Evolutionary conservation across 2,797 vertebrate genomes (phyloP).

Genomic region (Australoheros facetus): DNA sequence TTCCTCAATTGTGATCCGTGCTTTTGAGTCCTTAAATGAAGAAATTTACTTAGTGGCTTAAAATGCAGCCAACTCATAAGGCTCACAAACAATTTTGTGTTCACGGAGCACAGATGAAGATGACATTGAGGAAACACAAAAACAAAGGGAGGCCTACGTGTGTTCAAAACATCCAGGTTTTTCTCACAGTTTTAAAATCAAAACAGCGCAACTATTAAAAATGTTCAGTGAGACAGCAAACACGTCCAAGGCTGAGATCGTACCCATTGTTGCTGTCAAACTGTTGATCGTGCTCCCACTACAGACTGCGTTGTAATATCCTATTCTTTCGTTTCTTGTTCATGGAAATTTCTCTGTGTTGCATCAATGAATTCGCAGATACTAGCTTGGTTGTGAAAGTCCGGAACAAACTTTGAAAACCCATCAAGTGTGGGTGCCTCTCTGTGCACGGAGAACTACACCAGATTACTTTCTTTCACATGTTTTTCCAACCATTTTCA

Average conservation of each 20-base stretch:
- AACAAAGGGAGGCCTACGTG: neutral
- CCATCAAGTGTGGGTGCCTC: neutral
- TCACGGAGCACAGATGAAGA: neutral
- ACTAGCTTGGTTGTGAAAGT: neutral
- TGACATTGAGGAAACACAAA: neutral
- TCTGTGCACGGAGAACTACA: neutral
- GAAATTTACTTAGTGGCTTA: neutral
- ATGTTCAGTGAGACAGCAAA: neutral
- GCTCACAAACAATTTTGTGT: neutral
- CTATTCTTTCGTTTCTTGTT: neutral
- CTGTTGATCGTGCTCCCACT: neutral
- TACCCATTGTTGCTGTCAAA: neutral
- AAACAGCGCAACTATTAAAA: neutral
- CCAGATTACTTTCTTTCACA: constrained; percentile 21
- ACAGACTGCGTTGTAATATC: neutral
- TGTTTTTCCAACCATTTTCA: constrained; percentile 19
- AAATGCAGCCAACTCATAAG: neutral
- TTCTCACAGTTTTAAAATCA: neutral
- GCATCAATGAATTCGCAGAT: neutral
- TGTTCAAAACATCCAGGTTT: neutral
- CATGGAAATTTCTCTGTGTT: neutral
- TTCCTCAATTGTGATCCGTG: neutral
- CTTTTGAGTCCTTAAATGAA: neutral
- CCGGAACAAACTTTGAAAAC: constrained; percentile 16
- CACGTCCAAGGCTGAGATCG: neutral